Base-by-base conservation (phyloP, 2,113 vertebrate species). In the Thomomys bottae region DNA sequence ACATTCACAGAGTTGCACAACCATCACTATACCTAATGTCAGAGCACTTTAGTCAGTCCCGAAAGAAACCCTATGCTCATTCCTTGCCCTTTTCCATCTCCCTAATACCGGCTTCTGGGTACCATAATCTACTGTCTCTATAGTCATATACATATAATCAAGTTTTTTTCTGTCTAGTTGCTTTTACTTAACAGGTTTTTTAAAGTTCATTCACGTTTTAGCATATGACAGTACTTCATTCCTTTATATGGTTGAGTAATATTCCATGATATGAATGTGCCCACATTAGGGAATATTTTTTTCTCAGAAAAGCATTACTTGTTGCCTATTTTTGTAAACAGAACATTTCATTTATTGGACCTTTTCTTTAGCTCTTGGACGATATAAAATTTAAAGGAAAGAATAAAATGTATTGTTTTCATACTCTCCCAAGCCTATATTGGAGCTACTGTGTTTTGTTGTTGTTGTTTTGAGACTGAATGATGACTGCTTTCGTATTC, bases 201-300 rank as follows among this genome's bases (percentile, higher is more conserved):
- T 63, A 86, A 84, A 17, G 36, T 73, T 64, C 45, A 49, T 89
- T 30, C n/a, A 30, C 49, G 17, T 59, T n/a, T 6, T n/a, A 63
- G n/a, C 1, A 34, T 57, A 11, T 34, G 54, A 66, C 36, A 34
- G 2, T 38, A 36, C 30, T 42, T 66, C 38, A 49, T 84, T 76
- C 5, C 18, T 88, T 93, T 96, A 85, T 85, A n/a, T 84, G 85
- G 11, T 73, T 89, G 54, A 82, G 6, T 82, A 61, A 78, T 79
- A 90, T 28, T 83, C 83, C 86, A 66, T 86, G 77, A 40, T 20
- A 30, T 49, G 12, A 84, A 30, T 49, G 54, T 30, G 18, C 24
- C 24, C 30, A 40, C 40, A 78, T 72, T 67, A 88, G 24, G 34
- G 88, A 76, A 85, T 71, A n/a, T 40, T 36, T 59, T 12, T 40